phyloP scores from a whole-genome alignment of 2,797 vertebrate genomes.

The Enteromius unitaeniatus region DNA sequence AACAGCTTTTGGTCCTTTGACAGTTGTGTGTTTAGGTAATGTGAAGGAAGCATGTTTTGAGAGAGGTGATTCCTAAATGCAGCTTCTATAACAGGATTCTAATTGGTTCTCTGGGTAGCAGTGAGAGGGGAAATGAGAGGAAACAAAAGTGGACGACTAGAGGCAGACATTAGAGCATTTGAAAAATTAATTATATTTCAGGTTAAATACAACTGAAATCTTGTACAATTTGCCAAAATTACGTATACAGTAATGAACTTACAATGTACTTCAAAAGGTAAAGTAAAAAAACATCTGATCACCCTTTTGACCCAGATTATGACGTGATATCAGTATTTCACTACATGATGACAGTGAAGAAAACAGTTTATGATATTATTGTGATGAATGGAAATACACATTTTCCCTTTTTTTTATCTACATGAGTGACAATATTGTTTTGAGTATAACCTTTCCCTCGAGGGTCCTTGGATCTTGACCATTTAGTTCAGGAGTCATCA shows the following conservation, averaged over 20 bases:
- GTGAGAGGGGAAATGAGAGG: slow-evolving; percentile 7
- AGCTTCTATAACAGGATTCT: slow-evolving; percentile 53
- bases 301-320: background rate
- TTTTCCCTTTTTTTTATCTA: background rate
- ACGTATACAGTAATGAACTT: background rate
- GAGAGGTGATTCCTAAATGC: slow-evolving; percentile 31
- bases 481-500: too few relatives aligned
- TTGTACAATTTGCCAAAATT: background rate
- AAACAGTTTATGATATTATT: background rate
- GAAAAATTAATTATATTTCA: background rate
- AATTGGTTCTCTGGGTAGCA: slow-evolving; percentile 37
- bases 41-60: background rate
- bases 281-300: background rate
- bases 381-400: background rate
- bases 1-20: slow-evolving; percentile 24
- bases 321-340: background rate
- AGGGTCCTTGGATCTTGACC: too few relatives aligned
- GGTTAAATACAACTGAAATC: background rate
- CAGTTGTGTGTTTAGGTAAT: slow-evolving; percentile 13
- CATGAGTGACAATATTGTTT: background rate
- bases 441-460: too few relatives aligned
- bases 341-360: background rate
- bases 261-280: background rate
- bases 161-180: background rate
- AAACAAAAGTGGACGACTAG: slow-evolving; percentile 13